These are phyloP conservation scores for Gnatocerus cornutus DNA, from an alignment of 2,888 invertebrate species.

Conservation along the genomic window DNA sequence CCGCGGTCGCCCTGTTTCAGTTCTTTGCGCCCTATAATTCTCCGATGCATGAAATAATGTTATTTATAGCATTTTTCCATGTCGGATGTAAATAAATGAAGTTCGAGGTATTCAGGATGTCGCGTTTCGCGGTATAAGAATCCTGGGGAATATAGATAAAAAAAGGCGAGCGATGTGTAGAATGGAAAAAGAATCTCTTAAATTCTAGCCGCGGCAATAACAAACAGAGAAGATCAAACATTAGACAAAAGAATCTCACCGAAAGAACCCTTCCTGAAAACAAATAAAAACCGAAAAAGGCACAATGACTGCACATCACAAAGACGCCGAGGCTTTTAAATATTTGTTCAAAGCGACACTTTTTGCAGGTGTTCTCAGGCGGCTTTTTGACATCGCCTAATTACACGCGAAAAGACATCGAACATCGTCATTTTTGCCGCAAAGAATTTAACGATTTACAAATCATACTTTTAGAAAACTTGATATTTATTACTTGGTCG, in stretches of 20 bases:
- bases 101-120: conserved; percentile 25
- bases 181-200: conserved; percentile 49
- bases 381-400: neutral
- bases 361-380: conserved; percentile 32
- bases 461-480: too few relatives aligned
- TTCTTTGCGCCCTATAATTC: conserved; percentile 33
- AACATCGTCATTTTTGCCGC: too few relatives aligned
- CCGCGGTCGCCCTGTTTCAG: conserved; percentile 18
- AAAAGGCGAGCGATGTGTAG: conserved; percentile 44
- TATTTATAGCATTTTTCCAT: conserved; percentile 32
- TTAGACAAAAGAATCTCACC: conserved; percentile 50
- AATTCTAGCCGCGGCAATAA: conserved; percentile 52
- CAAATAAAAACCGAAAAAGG: conserved; percentile 45
- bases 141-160: conserved; percentile 14
- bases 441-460: too few relatives aligned
- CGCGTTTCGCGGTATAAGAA: conserved; percentile 24
- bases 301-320: conserved; percentile 19
- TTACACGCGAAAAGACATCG: conserved; percentile 2
- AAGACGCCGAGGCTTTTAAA: conserved; percentile 46
- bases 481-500: too few relatives aligned
- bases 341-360: conserved; percentile 40
- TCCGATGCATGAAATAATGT: conserved; percentile 22
- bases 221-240: conserved; percentile 53
- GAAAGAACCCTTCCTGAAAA: conserved; percentile 49
- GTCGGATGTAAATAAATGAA: conserved; percentile 31